Conservation (phyloP, 2,113 vertebrate genomes). For the Sorex fumeus region DNA sequence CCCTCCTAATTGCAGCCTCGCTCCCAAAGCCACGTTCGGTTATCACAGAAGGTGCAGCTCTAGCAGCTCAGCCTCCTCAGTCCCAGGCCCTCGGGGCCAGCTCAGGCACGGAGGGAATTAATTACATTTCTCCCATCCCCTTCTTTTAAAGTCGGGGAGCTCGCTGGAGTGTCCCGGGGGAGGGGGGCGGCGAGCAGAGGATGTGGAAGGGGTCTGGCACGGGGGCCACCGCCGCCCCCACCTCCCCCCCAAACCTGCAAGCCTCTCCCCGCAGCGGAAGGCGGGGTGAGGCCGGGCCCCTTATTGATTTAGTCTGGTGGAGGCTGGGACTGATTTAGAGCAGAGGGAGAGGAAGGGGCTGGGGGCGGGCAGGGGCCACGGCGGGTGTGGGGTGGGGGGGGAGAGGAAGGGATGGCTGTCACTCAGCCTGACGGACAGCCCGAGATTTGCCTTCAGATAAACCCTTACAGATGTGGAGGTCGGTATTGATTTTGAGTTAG, state of each 20-base stretch:
- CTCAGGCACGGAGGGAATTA: constrained; percentile 99
- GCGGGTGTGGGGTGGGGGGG: background rate
- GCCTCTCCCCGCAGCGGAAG: constrained; percentile 74
- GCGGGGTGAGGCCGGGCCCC: constrained; percentile 36
- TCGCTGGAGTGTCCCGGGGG: constrained; percentile 80
- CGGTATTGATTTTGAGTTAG: constrained; percentile 91
- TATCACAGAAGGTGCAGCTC: constrained; percentile 99
- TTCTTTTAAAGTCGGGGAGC: constrained; percentile 90
- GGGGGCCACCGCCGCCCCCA: constrained; percentile 32
- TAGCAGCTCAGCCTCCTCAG: constrained; percentile 93
- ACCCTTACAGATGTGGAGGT: constrained; percentile 89
- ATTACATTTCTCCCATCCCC: constrained; percentile 96
- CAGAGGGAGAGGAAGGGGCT: constrained; percentile 75
- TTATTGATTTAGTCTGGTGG: constrained; percentile 75
- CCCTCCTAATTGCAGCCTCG: constrained; percentile 87
- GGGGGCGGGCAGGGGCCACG: constrained; percentile 21
- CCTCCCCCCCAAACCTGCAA: constrained; percentile 45
- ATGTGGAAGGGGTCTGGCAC: constrained; percentile 70
- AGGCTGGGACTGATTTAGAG: constrained; percentile 87
- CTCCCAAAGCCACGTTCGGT: constrained; percentile 91
- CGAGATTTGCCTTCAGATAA: constrained; percentile 90
- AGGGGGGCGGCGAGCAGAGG: constrained; percentile 69
- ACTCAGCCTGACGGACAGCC: constrained; percentile 87
- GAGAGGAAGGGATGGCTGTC: constrained; percentile 85
- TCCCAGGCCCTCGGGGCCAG: constrained; percentile 94